Evolutionary conservation across 2,797 vertebrate species (phyloP).

Genomic region (Neosilurus hyrtlii): DNA sequence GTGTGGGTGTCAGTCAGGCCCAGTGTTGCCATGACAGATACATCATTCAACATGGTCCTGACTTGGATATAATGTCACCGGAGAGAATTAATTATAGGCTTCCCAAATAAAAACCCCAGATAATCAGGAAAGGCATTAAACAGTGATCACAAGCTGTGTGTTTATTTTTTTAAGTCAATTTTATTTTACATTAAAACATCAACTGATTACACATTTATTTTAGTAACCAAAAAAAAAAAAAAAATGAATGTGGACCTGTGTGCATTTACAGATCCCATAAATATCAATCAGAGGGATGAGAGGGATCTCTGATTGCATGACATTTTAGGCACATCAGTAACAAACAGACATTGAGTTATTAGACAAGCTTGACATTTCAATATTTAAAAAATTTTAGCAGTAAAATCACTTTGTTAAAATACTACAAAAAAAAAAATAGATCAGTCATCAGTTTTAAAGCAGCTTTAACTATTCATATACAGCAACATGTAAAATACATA

Average conservation of each 20-base stretch:
- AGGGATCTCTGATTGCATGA: not conserved
- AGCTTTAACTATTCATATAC: not conserved
- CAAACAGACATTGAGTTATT: not conserved
- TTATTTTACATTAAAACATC: not conserved
- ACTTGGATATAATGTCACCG: no score
- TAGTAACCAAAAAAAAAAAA: not conserved
- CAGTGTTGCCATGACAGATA: not conserved
- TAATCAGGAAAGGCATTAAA: not conserved
- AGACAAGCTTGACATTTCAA: not conserved
- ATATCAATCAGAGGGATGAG: not conserved
- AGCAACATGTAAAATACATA: not conserved
- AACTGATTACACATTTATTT: no score
- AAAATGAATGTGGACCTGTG: not conserved
- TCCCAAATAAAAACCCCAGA: not conserved
- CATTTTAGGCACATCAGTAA: not conserved
- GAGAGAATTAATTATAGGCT: not conserved
- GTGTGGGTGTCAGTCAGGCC: not conserved
- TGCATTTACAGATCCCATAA: not conserved
- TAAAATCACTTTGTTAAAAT: not conserved
- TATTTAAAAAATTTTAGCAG: not conserved
- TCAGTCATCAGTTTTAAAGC: conserved; percentile 28
- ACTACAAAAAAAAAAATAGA: not conserved
- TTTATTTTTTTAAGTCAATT: not conserved
- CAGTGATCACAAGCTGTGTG: not conserved
- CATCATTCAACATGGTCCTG: not conserved